A percentile compares a stretch with the other conserved stretches of the same genome.
Conservation (phyloP, 2,113 vertebrate genomes). For the Sakesphorus luctuosus region DNA sequence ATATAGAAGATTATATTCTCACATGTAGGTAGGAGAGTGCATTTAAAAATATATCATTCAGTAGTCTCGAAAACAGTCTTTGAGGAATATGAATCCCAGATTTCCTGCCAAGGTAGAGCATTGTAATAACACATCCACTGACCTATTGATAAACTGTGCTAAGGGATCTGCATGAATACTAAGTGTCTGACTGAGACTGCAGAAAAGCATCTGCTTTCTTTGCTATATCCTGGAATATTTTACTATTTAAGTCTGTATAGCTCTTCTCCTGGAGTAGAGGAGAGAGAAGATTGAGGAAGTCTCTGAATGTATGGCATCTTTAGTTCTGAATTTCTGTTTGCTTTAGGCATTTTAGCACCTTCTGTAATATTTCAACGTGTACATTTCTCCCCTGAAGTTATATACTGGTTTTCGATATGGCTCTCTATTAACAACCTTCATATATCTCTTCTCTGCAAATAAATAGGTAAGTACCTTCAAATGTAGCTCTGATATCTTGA, state of each 20-base stretch:
- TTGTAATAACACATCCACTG: neutral
- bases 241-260: neutral
- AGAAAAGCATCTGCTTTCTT: neutral
- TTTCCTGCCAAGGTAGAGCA: neutral
- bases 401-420: neutral
- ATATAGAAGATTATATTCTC: neutral
- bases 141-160: neutral
- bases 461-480: neutral
- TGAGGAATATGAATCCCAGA: neutral
- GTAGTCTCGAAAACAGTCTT: neutral
- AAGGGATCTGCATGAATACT: neutral
- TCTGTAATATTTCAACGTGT: neutral
- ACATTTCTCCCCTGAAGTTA: neutral
- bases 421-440: neutral
- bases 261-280: neutral
- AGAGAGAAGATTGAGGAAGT: neutral
- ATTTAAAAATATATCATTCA: neutral
- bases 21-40: neutral
- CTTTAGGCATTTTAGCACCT: neutral
- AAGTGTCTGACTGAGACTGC: neutral
- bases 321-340: neutral
- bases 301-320: neutral
- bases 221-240: neutral
- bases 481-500: neutral
- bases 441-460: neutral